Base-by-base conservation (phyloP, 1,140 invertebrate species). In the Arion vulgaris region DNA sequence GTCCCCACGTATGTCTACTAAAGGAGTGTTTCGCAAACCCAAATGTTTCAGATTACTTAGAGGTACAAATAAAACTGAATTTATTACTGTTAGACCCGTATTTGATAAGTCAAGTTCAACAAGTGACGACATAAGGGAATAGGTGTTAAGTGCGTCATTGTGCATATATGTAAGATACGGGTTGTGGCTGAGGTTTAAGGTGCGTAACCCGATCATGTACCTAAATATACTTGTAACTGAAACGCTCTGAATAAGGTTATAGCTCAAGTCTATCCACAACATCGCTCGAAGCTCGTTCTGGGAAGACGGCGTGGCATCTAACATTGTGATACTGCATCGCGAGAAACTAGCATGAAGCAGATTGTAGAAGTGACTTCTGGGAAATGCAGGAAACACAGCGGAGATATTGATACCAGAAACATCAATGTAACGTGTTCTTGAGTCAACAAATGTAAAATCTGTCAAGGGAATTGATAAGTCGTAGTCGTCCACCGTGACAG, bases 21-120 rank as follows among this genome's bases (percentile, higher is more conserved):
- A 2, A 1, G 34, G 77, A 4, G 69, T 74, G 34, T 53, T 5
- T 32, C 72, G 45, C 7, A 84, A 41, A 32, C 75, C 74, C 41
- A 84, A 53, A 39, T 11, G 36, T 53, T 45, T n/a, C n/a, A 84
- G 74, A 45, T 80, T 80, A 28, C 19, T 78, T 19, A 78, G 28
- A 7, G 32, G 11, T 9, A 34, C 53, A 41, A 78, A 38, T 5
- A 38, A 36, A 7, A 51, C n/a, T 4, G 32, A 53, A 51, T 41
- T 34, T 4, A 75, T 34, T 13, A 32, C 49, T 11, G 49, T 32
- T 32, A 78, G 49, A 62, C 38, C 75, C 23, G 75, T 78, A 51
- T 62, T 36, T 4, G 75, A 78, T 13, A 78, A 51, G 32, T 78
- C 75, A 11, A 78, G 49, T 49, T 45, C 39, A 51, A 26, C 34